Evolutionary conservation across 2,888 invertebrate species (phyloP).

Genomic region (Tethea ocularis): DNA sequence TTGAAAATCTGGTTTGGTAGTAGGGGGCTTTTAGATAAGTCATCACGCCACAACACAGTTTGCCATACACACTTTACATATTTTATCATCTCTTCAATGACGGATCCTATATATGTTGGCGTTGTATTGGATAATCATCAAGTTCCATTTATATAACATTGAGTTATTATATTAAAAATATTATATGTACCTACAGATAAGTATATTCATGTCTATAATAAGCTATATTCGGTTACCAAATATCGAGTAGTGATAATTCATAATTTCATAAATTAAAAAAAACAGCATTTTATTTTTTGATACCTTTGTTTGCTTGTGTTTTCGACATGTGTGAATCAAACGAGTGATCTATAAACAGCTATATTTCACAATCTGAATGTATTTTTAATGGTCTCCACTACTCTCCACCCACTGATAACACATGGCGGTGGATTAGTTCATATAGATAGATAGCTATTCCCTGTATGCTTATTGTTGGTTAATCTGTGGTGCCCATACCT

Average conservation of each 20-base stretch:
- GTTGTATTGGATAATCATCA: not conserved
- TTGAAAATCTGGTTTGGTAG: too few species aligned
- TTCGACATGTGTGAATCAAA: constrained; percentile 3
- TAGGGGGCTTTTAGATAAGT: too few species aligned
- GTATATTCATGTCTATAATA: not conserved
- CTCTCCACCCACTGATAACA: not conserved
- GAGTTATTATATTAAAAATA: not conserved
- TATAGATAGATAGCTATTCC: not conserved
- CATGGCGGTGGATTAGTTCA: not conserved
- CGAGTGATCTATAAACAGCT: constrained; percentile 14
- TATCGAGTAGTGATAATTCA: not conserved
- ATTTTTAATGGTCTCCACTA: constrained; percentile 10
- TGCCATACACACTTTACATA: not conserved
- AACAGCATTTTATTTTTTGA: not conserved
- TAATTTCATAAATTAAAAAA: not conserved
- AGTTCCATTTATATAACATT: not conserved
- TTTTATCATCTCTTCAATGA: not conserved
- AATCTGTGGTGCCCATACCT: too few species aligned
- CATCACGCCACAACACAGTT: not conserved
- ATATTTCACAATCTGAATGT: constrained; percentile 13
- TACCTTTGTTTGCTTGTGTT: constrained; percentile 7
- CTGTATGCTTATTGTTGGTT: too few species aligned
- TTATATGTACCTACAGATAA: too few species aligned
- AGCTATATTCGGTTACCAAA: not conserved
- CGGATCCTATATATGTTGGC: not conserved